Conservation (phyloP, 2,797 vertebrate genomes). For the Poecilia wingei region DNA sequence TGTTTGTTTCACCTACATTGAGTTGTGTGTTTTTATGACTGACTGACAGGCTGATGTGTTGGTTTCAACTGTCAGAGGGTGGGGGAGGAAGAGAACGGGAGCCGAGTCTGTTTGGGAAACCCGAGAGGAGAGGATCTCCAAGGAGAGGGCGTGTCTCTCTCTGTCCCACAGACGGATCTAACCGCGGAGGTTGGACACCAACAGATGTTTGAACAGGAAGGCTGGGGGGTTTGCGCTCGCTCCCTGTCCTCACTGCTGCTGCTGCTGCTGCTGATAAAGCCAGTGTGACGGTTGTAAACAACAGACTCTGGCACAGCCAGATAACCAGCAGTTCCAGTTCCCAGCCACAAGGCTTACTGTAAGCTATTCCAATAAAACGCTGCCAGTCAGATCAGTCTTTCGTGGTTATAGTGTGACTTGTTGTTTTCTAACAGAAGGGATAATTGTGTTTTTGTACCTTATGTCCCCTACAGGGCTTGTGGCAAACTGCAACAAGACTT, state of each 20-base stretch:
- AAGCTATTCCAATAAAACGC: conserved; percentile 38
- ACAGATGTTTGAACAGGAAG: conserved; percentile 57
- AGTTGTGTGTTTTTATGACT: not conserved
- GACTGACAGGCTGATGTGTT: conserved; percentile 1
- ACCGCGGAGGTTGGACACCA: conserved; percentile 38
- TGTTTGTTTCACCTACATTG: not conserved
- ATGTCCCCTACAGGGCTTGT: not conserved
- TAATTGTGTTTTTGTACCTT: not conserved
- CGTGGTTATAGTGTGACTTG: not conserved
- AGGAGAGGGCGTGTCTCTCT: conserved; percentile 57
- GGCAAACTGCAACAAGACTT: not conserved
- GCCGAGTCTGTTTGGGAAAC: conserved; percentile 38
- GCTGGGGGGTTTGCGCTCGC: conserved; percentile 16
- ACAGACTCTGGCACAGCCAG: conserved; percentile 31
- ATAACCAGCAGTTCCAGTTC: conserved; percentile 47
- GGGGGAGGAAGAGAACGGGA: conserved; percentile 6
- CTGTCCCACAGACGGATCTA: conserved; percentile 46
- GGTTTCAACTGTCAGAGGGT: conserved; percentile 1
- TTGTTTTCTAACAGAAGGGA: not conserved
- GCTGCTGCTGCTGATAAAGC: conserved; percentile 56
- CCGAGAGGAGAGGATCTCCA: conserved; percentile 43
- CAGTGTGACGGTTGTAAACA: conserved; percentile 45
- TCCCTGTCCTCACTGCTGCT: conserved; percentile 44
- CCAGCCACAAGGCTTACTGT: conserved; percentile 26
- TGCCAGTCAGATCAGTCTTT: not conserved